phyloP scores from a whole-genome alignment of 2,888 invertebrate genomes.

The Thereva unica region DNA sequence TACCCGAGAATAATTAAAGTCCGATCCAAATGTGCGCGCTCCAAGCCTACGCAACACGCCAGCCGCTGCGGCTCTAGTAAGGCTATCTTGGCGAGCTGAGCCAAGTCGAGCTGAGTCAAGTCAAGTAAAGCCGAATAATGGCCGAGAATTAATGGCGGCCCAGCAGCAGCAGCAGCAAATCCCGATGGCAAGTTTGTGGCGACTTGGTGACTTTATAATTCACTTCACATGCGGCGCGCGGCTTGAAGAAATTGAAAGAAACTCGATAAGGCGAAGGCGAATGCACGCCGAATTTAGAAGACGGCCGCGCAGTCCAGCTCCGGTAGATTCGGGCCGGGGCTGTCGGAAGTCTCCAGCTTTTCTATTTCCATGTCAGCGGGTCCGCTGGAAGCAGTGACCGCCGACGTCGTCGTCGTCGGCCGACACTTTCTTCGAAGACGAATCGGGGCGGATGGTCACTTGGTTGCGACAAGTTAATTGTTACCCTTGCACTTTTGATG shows the following conservation, averaged over 20 bases:
- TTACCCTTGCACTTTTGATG: no score
- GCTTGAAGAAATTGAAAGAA: slow-evolving; percentile 5
- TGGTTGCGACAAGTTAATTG: no score
- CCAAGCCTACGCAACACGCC: no score
- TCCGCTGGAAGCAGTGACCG: background rate
- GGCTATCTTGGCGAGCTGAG: no score
- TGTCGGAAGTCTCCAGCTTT: slow-evolving; percentile 23
- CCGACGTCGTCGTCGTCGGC: no score
- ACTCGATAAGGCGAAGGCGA: slow-evolving; percentile 9
- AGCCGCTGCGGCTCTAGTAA: no score
- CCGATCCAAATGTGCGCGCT: no score
- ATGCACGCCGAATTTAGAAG: slow-evolving; percentile 21
- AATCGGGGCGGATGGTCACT: background rate
- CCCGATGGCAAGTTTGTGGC: background rate
- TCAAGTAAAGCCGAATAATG: no score
- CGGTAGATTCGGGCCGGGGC: background rate
- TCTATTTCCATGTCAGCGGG: slow-evolving; percentile 22
- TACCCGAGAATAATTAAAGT: no score
- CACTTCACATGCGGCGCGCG: background rate
- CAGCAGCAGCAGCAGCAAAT: background rate
- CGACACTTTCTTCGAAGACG: no score
- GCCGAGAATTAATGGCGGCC: no score
- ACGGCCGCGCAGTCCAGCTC: background rate
- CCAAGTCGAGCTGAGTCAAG: no score
- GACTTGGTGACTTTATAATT: background rate